These are phyloP conservation scores for Schizothorax lantsangensis DNA, from an alignment of 2,797 vertebrate genomes.

Conservation along the genomic window DNA sequence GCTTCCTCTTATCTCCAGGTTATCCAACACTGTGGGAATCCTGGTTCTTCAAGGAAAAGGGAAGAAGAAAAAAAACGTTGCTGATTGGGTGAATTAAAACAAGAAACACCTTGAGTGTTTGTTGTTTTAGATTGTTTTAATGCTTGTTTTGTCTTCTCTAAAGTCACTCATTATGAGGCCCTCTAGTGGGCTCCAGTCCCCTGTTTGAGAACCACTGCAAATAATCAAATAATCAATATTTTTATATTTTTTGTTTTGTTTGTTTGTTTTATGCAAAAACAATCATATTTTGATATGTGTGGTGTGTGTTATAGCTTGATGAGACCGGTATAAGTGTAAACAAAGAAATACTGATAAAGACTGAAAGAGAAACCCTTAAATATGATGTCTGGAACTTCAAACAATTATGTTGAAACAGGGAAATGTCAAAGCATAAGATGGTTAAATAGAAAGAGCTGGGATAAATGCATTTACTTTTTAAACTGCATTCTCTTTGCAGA, in stretches of 20 bases:
- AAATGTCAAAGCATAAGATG: neutral
- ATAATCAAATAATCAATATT: neutral
- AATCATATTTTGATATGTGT: neutral
- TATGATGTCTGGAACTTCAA: neutral
- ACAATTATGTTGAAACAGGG: neutral
- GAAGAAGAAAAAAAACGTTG: too few relatives aligned
- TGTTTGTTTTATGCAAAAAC: neutral
- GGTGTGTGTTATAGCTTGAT: neutral
- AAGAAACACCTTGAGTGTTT: too few relatives aligned
- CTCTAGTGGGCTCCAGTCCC: neutral
- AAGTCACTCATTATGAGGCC: too few relatives aligned
- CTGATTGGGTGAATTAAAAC: too few relatives aligned
- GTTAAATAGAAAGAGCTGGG: neutral
- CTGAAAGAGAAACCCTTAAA: neutral
- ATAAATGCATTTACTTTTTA: neutral
- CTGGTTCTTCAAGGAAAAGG: too few relatives aligned
- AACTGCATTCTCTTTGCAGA: neutral
- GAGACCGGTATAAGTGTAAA: neutral
- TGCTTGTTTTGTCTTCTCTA: too few relatives aligned
- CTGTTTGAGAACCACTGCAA: neutral
- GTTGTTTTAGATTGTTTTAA: too few relatives aligned
- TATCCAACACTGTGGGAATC: too few relatives aligned
- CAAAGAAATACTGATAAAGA: neutral
- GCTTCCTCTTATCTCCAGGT: too few relatives aligned
- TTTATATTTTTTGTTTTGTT: too few relatives aligned